These are phyloP conservation scores for Eilema griseolum DNA, from an alignment of 2,888 invertebrate genomes.

Conservation along the genomic window DNA sequence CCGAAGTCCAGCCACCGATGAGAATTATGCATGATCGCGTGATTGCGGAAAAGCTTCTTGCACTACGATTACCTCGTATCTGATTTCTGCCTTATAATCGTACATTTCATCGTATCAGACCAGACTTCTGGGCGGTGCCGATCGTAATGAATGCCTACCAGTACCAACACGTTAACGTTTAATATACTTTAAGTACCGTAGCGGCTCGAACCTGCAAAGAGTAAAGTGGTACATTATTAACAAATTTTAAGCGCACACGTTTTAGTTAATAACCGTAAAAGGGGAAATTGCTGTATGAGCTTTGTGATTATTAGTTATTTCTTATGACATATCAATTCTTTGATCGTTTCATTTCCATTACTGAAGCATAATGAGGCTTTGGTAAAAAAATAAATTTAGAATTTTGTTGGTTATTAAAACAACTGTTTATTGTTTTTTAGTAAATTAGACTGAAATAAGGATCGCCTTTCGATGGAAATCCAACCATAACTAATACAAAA, in stretches of 20 bases:
- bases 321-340: conserved; percentile 61
- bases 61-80: conserved; percentile 70
- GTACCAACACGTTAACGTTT: conserved; percentile 74
- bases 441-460: no score
- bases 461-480: no score
- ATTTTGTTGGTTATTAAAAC: neutral
- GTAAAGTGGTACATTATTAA: conserved; percentile 66
- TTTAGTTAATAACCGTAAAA: conserved; percentile 71
- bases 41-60: conserved; percentile 71
- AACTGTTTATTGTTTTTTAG: no score
- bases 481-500: no score
- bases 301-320: conserved; percentile 62
- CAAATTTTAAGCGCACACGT: conserved; percentile 68
- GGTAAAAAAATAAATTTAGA: neutral
- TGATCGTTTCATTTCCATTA: conserved; percentile 29
- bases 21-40: conserved; percentile 57
- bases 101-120: conserved; percentile 68
- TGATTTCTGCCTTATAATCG: conserved; percentile 73
- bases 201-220: conserved; percentile 64
- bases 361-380: neutral
- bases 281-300: conserved; percentile 66
- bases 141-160: conserved; percentile 72
- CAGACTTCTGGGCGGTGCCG: conserved; percentile 68
- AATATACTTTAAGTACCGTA: conserved; percentile 73
- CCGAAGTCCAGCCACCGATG: conserved; percentile 21